phyloP scores from a whole-genome alignment of 2,113 vertebrate species.

The Coryphaenoides rupestris region DNA sequence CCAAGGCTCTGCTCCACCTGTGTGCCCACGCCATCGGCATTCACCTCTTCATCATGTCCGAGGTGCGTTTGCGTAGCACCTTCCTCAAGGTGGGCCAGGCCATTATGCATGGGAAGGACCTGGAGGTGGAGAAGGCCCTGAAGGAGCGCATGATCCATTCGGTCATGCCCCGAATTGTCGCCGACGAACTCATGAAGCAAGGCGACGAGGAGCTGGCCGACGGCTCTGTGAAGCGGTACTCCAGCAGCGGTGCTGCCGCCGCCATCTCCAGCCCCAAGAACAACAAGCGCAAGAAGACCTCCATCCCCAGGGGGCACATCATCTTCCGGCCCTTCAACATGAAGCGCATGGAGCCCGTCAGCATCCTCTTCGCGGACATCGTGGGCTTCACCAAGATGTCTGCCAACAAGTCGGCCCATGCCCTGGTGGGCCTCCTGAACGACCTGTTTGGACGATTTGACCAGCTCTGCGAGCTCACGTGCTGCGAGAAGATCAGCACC shows the following conservation, averaged over 20 bases:
- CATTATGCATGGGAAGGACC: constrained; percentile 97
- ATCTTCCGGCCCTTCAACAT: constrained; percentile 98
- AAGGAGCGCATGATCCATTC: constrained; percentile 99
- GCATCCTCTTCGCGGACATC: constrained; percentile 96
- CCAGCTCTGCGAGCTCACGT: constrained; percentile 90
- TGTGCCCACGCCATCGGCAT: constrained; percentile 91
- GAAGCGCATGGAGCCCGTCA: constrained; percentile 96
- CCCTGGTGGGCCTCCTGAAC: constrained; percentile 92
- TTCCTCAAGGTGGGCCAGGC: constrained; percentile 98
- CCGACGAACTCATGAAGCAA: constrained; percentile 95
- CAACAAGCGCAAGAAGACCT: constrained; percentile 91
- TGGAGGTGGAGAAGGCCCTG: constrained; percentile 97
- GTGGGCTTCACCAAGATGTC: constrained; percentile 99
- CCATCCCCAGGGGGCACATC: constrained; percentile 90
- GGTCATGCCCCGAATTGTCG: constrained; percentile 94
- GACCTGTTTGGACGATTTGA: constrained; percentile 97
- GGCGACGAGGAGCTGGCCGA: constrained; percentile 89
- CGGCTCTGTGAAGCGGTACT: constrained; percentile 85
- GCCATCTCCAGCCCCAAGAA: constrained; percentile 85
- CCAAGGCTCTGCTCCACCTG: constrained; percentile 88
- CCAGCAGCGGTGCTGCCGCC: constrained; percentile 67
- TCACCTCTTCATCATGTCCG: constrained; percentile 95
- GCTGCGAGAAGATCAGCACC: constrained; percentile 98
- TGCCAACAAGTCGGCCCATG: constrained; percentile 95
- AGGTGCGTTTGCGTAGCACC: constrained; percentile 94